Percentiles rank a stretch among this genome's conserved stretches.
These are phyloP conservation scores for Cataglyphis livida DNA, from an alignment of 2,888 invertebrate genomes.

Conservation along the genomic window DNA sequence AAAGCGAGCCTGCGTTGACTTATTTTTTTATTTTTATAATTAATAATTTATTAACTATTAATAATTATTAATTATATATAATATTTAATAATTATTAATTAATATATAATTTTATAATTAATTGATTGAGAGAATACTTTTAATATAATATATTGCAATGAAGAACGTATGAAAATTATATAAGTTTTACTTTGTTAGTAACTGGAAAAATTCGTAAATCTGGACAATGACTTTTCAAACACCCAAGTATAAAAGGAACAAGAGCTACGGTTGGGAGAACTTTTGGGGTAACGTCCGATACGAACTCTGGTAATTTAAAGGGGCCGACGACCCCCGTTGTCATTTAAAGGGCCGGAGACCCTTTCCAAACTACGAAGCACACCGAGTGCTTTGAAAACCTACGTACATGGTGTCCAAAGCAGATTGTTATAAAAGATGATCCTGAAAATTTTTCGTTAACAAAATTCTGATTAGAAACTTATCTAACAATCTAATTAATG, in stretches of 20 bases:
- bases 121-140: background rate
- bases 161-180: background rate
- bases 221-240: conserved; percentile 66
- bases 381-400: conserved; percentile 33
- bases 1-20: background rate
- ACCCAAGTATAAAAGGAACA: conserved; percentile 44
- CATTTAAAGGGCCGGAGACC: conserved; percentile 86
- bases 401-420: conserved; percentile 53
- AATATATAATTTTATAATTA: too few relatives aligned
- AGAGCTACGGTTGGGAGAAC: conserved; percentile 38
- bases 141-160: background rate
- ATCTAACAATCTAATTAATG: background rate
- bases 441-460: background rate
- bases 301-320: conserved; percentile 76
- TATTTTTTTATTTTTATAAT: background rate
- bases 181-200: background rate
- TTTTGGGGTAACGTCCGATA: conserved; percentile 58
- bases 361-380: conserved; percentile 54
- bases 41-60: too few relatives aligned
- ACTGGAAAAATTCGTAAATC: conserved; percentile 44
- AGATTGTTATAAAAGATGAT: background rate
- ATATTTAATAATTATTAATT: too few relatives aligned
- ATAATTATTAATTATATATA: too few relatives aligned
- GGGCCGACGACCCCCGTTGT: conserved; percentile 81
- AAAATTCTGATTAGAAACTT: background rate